These are phyloP conservation scores for Synergus umbraculus DNA, from an alignment of 2,888 invertebrate genomes.

Conservation along the genomic window DNA sequence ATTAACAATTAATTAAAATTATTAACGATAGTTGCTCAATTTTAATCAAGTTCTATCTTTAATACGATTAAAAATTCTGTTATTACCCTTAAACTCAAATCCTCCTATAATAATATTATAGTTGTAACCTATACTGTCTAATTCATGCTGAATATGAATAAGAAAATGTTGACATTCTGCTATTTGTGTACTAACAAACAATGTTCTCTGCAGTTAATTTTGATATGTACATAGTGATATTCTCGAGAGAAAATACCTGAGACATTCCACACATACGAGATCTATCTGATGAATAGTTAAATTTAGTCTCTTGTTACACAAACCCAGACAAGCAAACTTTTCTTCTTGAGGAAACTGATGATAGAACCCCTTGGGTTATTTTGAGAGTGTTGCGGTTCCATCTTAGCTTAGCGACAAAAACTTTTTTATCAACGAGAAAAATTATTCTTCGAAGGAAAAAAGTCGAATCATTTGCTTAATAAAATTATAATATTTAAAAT, in stretches of 20 bases:
- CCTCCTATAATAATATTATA: not conserved
- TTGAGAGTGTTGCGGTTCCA: not conserved
- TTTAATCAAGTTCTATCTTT: too few species aligned
- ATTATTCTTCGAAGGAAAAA: not conserved
- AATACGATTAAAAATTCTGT: too few species aligned
- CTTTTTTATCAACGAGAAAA: not conserved
- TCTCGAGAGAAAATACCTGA: not conserved
- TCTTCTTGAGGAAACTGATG: conserved; percentile 15
- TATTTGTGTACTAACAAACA: not conserved
- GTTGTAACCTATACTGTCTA: not conserved
- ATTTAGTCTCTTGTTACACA: conserved; percentile 3
- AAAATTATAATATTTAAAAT: too few species aligned
- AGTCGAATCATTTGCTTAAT: not conserved
- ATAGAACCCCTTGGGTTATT: conserved; percentile 8
- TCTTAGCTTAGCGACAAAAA: not conserved
- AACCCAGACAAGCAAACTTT: not conserved
- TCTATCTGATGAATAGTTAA: conserved; percentile 9
- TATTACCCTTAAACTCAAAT: too few species aligned
- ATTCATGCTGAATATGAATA: too few species aligned
- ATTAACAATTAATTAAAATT: too few species aligned
- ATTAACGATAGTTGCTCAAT: too few species aligned
- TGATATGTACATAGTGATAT: not conserved
- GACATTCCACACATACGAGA: conserved; percentile 3
- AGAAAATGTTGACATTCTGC: conserved; percentile 19
- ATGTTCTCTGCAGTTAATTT: not conserved